A percentile compares a stretch with the other conserved stretches of the same genome.
phyloP scores from a whole-genome alignment of 2,888 invertebrate species.

The Stegana nigrithorax region DNA sequence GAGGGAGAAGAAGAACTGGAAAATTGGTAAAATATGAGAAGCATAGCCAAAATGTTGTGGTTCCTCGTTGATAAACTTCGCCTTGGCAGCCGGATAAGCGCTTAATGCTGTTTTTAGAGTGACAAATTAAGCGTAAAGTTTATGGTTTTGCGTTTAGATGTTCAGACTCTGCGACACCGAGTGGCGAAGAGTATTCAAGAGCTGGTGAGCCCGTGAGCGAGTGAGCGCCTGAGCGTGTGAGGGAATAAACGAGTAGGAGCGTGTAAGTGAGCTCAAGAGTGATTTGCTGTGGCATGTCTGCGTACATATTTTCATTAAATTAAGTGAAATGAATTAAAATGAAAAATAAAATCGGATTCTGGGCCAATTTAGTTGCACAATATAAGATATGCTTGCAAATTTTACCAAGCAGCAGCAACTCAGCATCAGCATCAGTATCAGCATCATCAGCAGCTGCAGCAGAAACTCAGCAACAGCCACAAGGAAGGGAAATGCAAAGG shows the following conservation, averaged over 20 bases:
- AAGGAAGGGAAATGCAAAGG: not conserved
- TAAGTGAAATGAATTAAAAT: conserved; percentile 1
- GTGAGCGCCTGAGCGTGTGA: no score
- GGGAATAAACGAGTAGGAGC: no score
- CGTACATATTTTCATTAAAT: not conserved
- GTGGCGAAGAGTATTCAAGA: no score
- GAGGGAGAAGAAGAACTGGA: not conserved
- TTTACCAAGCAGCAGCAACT: not conserved
- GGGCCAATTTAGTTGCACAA: conserved; percentile 2
- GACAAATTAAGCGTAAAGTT: conserved; percentile 11
- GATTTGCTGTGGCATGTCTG: not conserved
- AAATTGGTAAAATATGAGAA: not conserved
- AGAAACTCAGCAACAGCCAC: not conserved
- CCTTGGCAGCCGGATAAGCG: conserved; percentile 6
- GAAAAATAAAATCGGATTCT: not conserved
- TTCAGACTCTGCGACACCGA: not conserved
- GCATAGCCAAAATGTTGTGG: not conserved
- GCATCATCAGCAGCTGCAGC: not conserved
- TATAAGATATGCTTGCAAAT: conserved; percentile 1
- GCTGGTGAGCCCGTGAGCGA: no score
- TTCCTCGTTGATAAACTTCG: conserved; percentile 3
- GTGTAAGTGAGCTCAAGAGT: no score
- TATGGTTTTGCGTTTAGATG: conserved; percentile 1
- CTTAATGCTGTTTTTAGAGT: conserved; percentile 2
- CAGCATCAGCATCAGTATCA: not conserved